Evolutionary conservation across 2,797 vertebrate genomes (phyloP), one percentile per base, ranked within the genome.

Genomic region (Betta splendens): DNA sequence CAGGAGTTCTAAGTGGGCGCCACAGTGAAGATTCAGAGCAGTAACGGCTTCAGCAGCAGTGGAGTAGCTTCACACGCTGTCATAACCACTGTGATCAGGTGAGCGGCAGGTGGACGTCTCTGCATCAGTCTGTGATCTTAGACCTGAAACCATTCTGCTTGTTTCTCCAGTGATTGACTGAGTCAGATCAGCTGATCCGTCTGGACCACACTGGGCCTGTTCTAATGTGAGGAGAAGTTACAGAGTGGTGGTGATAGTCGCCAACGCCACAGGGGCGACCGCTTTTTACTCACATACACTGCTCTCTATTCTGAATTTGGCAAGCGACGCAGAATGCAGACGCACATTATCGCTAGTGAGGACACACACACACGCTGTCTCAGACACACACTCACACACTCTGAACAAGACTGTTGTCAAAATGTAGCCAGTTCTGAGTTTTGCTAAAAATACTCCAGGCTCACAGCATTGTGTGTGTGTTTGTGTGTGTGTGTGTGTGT

Each of bases 381-480:
- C 40, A 23, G 32, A 36, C 9, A 45, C 43, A 47, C 38, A 53
- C 31, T 40, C 12, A 55, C 58, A 54, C 38, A 67, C 26, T 43
- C 43, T 75, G 61, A 80, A 85, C 69, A 74, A 85, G 15, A 67
- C 67, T 80, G 72, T 83, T 83, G 61, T 78, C 50, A 51, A 72
- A 75, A 72, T 33, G 40, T 81, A 87, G 90, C 89, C 75, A 71
- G 66, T 86, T 81, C 89, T 88, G 63, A 5, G 79, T 89, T 83
- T 88, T 80, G 79, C 89, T 89, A 89, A 89, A 92, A 91, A 90
- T 93, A 94, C 92, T 92, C 90, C 83, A 64, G 85, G 89, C 89
- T 93, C 94, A 93, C 87, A 91, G 82, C 81, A 66, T 81, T 81
- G 80, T 88, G 69, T 75, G 58, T 69, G 90, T 87, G 79, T n/a